phyloP scores from a whole-genome alignment of 2,797 vertebrate genomes.

The Yasuhikotakia modesta region DNA sequence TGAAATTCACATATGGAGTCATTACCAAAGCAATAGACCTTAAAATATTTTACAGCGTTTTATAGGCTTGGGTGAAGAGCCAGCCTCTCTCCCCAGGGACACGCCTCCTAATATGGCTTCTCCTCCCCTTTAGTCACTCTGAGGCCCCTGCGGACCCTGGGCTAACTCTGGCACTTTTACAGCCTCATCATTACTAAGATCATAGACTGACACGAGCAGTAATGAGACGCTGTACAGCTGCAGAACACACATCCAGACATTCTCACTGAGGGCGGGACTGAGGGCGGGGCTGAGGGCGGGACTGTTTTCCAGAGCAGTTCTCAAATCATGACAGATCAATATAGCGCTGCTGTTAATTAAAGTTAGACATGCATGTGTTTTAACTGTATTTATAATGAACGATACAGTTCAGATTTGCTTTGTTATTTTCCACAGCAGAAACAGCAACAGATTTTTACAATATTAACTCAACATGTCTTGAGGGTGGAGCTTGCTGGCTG shows the following conservation, averaged over 20 bases:
- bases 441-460: constrained; percentile 53
- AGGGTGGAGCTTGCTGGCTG: constrained; percentile 60
- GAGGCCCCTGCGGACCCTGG: constrained; percentile 67
- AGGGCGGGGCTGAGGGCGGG: constrained; percentile 55
- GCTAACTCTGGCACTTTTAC: constrained; percentile 79
- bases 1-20: constrained; percentile 72
- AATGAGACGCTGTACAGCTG: constrained; percentile 80
- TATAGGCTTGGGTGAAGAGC: constrained; percentile 49
- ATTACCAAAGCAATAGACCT: constrained; percentile 70
- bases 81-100: constrained; percentile 53
- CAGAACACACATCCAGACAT: constrained; percentile 66
- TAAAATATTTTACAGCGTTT: constrained; percentile 67
- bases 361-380: constrained; percentile 26
- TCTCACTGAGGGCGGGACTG: constrained; percentile 40
- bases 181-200: constrained; percentile 80
- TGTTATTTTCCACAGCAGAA: constrained; percentile 31
- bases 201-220: constrained; percentile 82
- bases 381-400: constrained; percentile 6
- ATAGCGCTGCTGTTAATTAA: constrained; percentile 44
- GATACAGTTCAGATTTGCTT: constrained; percentile 30
- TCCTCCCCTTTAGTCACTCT: constrained; percentile 63
- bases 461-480: constrained; percentile 49
- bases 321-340: constrained; percentile 54
- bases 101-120: constrained; percentile 62
- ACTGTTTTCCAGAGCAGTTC: constrained; percentile 28